Percentiles rank a stretch among this genome's conserved stretches.
phyloP scores from a whole-genome alignment of 2,797 vertebrate genomes.

The Prionace glauca region DNA sequence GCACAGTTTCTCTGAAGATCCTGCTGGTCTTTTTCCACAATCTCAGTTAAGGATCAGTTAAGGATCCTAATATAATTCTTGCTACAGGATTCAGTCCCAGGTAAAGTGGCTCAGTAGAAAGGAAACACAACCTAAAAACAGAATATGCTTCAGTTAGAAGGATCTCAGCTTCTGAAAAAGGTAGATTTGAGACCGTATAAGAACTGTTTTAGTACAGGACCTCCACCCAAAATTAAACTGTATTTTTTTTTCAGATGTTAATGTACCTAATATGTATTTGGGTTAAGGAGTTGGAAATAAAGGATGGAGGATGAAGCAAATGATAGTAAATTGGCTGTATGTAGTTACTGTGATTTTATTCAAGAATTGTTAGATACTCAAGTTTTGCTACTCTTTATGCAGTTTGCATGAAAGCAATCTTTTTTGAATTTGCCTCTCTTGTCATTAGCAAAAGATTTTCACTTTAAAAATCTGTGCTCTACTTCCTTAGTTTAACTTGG shows the following conservation, averaged over 20 bases:
- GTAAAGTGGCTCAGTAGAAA: neutral
- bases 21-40: neutral
- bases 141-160: neutral
- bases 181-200: neutral
- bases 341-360: neutral
- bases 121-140: neutral
- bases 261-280: neutral
- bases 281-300: neutral
- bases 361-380: neutral
- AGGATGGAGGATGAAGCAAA: neutral
- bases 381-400: neutral
- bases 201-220: neutral
- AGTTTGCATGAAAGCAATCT: neutral
- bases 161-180: neutral
- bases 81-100: too few species aligned
- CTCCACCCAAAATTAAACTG: neutral
- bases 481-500: neutral
- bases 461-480: neutral
- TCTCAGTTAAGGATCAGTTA: conserved; percentile 41
- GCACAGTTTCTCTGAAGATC: neutral
- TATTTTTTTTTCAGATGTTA: neutral
- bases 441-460: neutral
- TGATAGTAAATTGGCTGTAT: neutral
- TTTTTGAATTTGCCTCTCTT: neutral
- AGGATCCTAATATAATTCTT: conserved; percentile 52